Evolutionary conservation across 1,140 invertebrate genomes (phyloP).

Genomic region (Mercenaria mercenaria): DNA sequence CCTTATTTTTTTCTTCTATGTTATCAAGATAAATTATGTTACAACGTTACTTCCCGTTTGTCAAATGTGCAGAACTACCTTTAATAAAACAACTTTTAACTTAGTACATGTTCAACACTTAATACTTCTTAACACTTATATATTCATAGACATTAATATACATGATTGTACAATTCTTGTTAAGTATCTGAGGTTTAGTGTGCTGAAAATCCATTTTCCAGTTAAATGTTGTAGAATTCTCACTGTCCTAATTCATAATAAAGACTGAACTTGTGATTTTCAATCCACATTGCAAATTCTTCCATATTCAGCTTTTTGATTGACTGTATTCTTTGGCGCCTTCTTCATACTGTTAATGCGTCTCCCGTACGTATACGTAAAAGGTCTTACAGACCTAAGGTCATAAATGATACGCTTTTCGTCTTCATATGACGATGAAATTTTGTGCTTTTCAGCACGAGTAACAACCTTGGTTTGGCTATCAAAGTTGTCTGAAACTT

Average conservation of each 20-base stretch:
- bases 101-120: no score
- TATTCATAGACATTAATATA: no score
- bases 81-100: no score
- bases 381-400: neutral
- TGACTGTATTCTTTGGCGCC: neutral
- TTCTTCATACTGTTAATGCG: neutral
- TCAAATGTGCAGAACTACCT: no score
- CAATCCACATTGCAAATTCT: neutral
- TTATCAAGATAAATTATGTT: no score
- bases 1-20: no score
- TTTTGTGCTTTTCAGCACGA: neutral
- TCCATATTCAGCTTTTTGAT: slow-evolving; percentile 1
- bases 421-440: neutral
- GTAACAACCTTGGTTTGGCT: neutral
- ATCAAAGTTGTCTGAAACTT: neutral
- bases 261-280: neutral
- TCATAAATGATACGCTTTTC: neutral
- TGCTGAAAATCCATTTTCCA: no score
- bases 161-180: no score
- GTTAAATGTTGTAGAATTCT: no score
- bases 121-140: no score
- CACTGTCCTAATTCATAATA: neutral
- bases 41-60: no score
- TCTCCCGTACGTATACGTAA: neutral
- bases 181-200: no score